Evolutionary conservation across 1,140 invertebrate genomes (phyloP), one percentile per base, ranked within the genome.

Genomic region (Drosophila parvula): DNA sequence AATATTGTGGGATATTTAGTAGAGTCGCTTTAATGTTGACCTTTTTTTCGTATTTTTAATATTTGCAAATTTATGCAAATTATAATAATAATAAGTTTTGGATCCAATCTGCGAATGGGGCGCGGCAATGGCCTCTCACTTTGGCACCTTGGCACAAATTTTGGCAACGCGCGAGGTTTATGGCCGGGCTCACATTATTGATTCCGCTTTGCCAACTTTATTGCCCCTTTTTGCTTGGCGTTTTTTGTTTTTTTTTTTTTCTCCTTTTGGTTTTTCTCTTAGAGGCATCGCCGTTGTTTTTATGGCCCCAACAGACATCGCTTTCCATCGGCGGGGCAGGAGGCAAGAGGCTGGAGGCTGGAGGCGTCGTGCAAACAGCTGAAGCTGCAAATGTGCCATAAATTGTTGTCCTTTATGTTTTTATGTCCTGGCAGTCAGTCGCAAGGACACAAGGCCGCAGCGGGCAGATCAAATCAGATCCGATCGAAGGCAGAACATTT

Each of bases 331-430:
- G 34, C 57, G 61, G 45, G 62, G 22, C 11, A 47, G 36, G 36
- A 18, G 45, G 45, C 27, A n/a, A n/a, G n/a, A n/a, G 62, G 22
- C 11, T 27, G 36, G 36, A 18, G 62, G 22, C 11, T 27, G 36
- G 36, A 18, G 45, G 45, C 27, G 6, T 14, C 7, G 27, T 22
- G 56, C 45, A 53, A 55, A 60, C 58, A 58, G 36, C 44, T 70
- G 79, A 47, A 81, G 82, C 74, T 86, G 78, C 74, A 86, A 85
- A 85, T 85, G 82, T 86, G 82, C 79, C 83, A 85, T 85, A 85
- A 85, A 85, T 85, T 85, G 84, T 76, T 67, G 75, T 86, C 79
- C 81, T 85, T 85, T 88, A 82, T 85, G 82, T 71, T 64, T 85
- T 85, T 58, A 74, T 74, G 70, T 73, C 27, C 38, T 34, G 73